These are phyloP conservation scores for Ephestia elutella DNA, from an alignment of 1,140 invertebrate genomes.

Conservation along the genomic window DNA sequence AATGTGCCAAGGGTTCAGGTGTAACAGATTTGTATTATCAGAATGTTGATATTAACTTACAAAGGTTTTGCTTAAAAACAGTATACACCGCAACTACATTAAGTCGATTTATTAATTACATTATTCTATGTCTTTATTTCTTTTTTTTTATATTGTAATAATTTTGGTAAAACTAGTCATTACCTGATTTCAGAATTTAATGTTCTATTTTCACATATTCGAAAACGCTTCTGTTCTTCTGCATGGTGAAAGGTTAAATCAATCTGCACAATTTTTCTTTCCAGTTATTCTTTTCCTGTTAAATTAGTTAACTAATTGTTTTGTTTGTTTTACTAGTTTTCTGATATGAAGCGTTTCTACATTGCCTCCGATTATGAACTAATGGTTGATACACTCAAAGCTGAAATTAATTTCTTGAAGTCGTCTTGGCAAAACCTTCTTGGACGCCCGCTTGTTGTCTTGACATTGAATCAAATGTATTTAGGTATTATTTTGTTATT, in stretches of 20 bases:
- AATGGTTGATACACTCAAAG: conserved; percentile 97
- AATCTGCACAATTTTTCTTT: neutral
- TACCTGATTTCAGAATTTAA: no score
- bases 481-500: conserved; percentile 83
- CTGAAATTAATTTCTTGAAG: conserved; percentile 96
- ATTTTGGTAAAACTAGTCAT: no score
- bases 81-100: no score
- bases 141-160: no score
- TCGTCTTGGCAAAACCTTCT: conserved; percentile 96
- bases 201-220: neutral
- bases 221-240: neutral
- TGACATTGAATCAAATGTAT: conserved; percentile 91
- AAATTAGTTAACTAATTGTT: neutral
- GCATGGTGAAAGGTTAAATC: neutral
- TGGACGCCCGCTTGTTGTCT: conserved; percentile 91
- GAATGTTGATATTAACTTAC: no score
- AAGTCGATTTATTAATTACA: no score
- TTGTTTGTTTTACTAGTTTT: conserved; percentile 84
- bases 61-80: no score
- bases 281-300: neutral
- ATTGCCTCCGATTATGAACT: conserved; percentile 97
- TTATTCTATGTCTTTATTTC: no score
- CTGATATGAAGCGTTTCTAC: conserved; percentile 96
- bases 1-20: no score
- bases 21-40: no score